A percentile compares a stretch with the other conserved stretches of the same genome.
phyloP scores from a whole-genome alignment of 2,797 vertebrate genomes.

The Gambelia wislizenii region DNA sequence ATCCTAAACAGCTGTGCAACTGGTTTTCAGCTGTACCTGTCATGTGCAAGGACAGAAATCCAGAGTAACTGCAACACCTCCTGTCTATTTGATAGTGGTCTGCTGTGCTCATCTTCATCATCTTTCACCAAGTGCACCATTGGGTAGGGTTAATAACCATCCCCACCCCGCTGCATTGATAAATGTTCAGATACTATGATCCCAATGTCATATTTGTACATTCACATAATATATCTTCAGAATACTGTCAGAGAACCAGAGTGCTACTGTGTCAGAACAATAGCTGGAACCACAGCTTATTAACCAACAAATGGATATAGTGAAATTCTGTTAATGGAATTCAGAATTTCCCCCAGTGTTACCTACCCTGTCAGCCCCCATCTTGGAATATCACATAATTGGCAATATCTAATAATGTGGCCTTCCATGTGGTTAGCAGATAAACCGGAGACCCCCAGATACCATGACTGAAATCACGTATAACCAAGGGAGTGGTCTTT shows the following conservation, averaged over 20 bases:
- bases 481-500: too few relatives aligned
- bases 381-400: too few relatives aligned
- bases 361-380: too few relatives aligned
- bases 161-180: neutral
- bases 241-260: neutral
- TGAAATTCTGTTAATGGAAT: neutral
- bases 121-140: neutral
- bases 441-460: too few relatives aligned
- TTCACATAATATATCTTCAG: neutral
- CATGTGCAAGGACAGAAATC: neutral
- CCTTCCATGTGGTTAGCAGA: too few relatives aligned
- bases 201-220: neutral
- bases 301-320: neutral
- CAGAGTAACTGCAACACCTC: neutral
- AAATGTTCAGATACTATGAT: neutral
- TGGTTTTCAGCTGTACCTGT: neutral
- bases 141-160: too few relatives aligned
- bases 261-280: neutral
- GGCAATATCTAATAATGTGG: too few relatives aligned
- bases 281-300: neutral
- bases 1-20: neutral
- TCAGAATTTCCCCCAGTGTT: too few relatives aligned
- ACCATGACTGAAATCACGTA: too few relatives aligned
- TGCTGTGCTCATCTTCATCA: neutral
- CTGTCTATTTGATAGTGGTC: neutral